Evolutionary conservation across 2,888 invertebrate genomes (phyloP), one percentile per base, ranked within the genome.

Genomic region (Magallana nippona): DNA sequence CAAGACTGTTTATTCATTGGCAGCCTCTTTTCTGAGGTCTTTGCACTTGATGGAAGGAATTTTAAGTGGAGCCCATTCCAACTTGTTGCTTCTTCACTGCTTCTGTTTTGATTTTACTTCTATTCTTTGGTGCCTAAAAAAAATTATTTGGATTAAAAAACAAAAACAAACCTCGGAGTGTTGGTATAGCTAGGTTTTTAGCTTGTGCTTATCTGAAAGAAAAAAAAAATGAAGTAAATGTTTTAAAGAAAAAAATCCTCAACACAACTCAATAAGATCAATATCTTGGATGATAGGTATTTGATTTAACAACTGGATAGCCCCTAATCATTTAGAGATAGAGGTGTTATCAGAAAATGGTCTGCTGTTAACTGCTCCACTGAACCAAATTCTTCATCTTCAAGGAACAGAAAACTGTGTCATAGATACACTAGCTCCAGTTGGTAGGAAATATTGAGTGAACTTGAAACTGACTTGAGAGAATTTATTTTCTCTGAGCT

Each of bases 401-500:
- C 63, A 11, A 13, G 27, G 27, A 17, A 27, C 22, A 11, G 11
- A 27, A 71, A 71, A 27, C 27, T 71, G 27, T 71, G 71, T 71
- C 71, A n/a, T n/a, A n/a, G n/a, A 60, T 60, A 60, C 60, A 60
- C n/a, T n/a, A 71, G 71, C 15, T 71, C 15, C 32, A 32, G 22
- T 71, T 32, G 32, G 27, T 32, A 71, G 71, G 71, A 11, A 71
- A 71, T 71, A 71, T 71, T 71, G 71, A 71, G 32, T 32, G 27
- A 22, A 27, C 27, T 63, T 63, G 19, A 63, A 63, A 22, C 19
- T 3, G 63, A 27, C 63, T 71, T 71, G 71, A 27, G 71, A 71
- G 71, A 71, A 71, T 71, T 71, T 71, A 71, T 71, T 71, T 71
- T 71, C 71, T 71, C 13, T 71, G 71, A 71, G 71, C 32, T 71